A percentile compares a stretch with the other conserved stretches of the same genome.
phyloP scores from a whole-genome alignment of 2,797 vertebrate species.

The Geotrypetes seraphini region DNA sequence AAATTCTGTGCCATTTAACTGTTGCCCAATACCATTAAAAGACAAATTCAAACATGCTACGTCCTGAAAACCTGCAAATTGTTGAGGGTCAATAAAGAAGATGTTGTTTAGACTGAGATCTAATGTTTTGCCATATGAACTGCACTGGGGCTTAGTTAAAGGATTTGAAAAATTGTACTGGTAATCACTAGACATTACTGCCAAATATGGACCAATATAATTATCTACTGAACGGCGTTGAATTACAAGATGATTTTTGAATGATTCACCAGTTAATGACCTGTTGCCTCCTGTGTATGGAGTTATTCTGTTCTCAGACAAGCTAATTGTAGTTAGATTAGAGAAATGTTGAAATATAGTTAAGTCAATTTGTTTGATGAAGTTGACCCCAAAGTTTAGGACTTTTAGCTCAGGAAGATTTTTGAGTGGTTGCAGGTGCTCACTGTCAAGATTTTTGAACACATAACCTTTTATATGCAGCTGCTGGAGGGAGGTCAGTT shows the following conservation, averaged over 20 bases:
- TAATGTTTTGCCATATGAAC: constrained; percentile 52
- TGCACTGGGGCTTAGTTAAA: constrained; percentile 52
- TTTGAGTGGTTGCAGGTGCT: constrained; percentile 30
- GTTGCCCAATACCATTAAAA: constrained; percentile 57
- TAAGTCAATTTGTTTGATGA: constrained; percentile 41
- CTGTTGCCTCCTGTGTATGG: constrained; percentile 14
- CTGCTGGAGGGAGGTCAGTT: constrained; percentile 20
- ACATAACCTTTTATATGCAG: constrained; percentile 34
- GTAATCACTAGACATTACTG: constrained; percentile 12
- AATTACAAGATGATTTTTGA: background rate
- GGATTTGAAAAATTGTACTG: constrained; percentile 16
- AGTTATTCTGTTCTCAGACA: constrained; percentile 67
- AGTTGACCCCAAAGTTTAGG: constrained; percentile 42
- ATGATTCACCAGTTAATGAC: constrained; percentile 6
- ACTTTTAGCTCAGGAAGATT: constrained; percentile 32
- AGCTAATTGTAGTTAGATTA: constrained; percentile 52
- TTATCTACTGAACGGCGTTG: background rate
- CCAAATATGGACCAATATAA: background rate
- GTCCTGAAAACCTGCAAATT: constrained; percentile 48
- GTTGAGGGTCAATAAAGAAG: constrained; percentile 60
- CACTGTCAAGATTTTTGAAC: constrained; percentile 28
- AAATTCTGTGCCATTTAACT: constrained; percentile 62
- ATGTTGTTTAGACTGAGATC: constrained; percentile 65
- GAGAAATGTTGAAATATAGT: constrained; percentile 44
- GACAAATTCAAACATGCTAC: constrained; percentile 73